A percentile compares a stretch with the other conserved stretches of the same genome.
Conservation (phyloP, 2,797 vertebrate genomes). For the Eospalax fontanierii region DNA sequence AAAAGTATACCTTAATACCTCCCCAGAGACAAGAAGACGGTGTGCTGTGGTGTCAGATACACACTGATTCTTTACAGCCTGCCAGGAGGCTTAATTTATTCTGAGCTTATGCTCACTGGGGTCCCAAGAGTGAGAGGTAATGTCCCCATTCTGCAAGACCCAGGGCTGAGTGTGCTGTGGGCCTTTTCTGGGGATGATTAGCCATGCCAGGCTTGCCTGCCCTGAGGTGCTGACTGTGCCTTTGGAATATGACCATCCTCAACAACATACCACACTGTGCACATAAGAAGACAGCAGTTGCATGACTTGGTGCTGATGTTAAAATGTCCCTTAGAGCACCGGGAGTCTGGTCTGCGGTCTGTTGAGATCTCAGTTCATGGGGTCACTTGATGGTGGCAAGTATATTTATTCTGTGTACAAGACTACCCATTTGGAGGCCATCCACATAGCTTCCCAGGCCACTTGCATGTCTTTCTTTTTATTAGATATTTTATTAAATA, state of each 20-base stretch:
- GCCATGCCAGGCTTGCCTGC: neutral
- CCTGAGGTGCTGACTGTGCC: neutral
- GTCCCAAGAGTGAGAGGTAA: neutral
- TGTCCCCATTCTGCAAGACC: neutral
- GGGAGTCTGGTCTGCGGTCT: neutral
- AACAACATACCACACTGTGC: accelerated
- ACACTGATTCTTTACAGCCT: neutral
- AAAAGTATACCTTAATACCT: neutral
- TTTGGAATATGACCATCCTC: neutral
- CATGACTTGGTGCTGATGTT: accelerated
- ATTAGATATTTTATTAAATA: no score
- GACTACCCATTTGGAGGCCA: neutral
- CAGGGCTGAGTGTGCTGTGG: accelerated
- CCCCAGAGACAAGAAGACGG: conserved; percentile 40
- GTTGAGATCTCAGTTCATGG: no score
- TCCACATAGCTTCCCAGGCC: neutral
- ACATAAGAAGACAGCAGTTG: no score
- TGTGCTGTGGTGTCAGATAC: neutral
- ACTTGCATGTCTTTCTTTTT: neutral
- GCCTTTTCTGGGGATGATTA: neutral
- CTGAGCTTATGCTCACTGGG: neutral
- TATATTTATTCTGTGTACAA: no score
- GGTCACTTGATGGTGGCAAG: neutral
- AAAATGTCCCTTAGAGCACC: neutral
- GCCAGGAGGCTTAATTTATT: neutral